Evolutionary conservation across 2,113 vertebrate genomes (phyloP).

Genomic region (Mesembrinibis cayennensis): DNA sequence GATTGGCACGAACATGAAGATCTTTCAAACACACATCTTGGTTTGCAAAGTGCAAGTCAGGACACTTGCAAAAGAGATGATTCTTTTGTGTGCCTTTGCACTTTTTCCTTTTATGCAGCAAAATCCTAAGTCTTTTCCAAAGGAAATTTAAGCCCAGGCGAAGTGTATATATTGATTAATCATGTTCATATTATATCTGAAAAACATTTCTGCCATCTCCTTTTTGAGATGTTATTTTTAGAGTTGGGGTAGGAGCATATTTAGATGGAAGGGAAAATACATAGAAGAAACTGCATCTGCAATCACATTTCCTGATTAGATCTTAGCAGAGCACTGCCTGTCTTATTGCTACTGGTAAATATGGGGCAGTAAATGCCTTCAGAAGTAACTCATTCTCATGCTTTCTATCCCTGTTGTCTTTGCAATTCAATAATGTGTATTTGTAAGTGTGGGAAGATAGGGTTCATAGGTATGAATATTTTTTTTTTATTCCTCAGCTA

Average conservation of each 20-base stretch:
- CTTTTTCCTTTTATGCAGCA: neutral
- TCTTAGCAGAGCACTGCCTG: neutral
- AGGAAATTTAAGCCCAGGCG: neutral
- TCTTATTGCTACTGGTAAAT: neutral
- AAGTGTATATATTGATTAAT: neutral
- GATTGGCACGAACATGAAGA: neutral
- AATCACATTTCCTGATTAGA: constrained; percentile 21
- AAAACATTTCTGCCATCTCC: neutral
- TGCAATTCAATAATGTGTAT: neutral
- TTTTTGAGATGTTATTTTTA: constrained; percentile 1
- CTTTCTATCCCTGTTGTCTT: neutral
- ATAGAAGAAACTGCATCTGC: neutral
- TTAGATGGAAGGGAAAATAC: neutral
- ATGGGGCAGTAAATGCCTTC: neutral
- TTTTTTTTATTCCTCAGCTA: neutral
- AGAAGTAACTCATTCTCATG: neutral
- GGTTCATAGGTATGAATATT: neutral
- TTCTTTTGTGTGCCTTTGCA: neutral
- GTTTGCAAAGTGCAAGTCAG: neutral
- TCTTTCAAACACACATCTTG: neutral
- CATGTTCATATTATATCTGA: neutral
- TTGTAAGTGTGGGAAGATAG: neutral
- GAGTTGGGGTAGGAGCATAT: neutral
- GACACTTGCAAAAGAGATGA: neutral
- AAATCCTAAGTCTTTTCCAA: neutral